Evolutionary conservation across 2,797 vertebrate genomes (phyloP), one percentile per base, ranked within the genome.

Genomic region (Picus viridis): DNA sequence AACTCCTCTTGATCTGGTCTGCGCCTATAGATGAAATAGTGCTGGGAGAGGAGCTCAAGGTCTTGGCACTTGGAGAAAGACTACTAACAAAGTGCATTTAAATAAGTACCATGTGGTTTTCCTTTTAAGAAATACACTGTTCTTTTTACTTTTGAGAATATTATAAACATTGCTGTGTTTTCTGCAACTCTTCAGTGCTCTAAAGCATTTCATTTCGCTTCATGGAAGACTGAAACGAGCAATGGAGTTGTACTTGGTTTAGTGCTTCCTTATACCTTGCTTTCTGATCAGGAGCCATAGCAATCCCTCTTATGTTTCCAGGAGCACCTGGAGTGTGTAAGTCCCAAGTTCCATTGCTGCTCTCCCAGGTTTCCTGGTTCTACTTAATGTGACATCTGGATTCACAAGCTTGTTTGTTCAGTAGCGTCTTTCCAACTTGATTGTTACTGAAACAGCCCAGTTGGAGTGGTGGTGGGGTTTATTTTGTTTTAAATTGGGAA

Each of bases 321-420:
- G 2, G 0, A 61, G n/a, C 12, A 34, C 8, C 16, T 10, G 1
- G 1, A 14, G 20, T n/a, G 10, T 22, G 5, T 73, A 56, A 67
- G 16, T 27, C 87, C 22, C 30, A 68, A 67, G 67, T 63, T 61
- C 47, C 49, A 0, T 27, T 83, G n/a, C 24, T 73, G 2, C 3
- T 90, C 29, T 7, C 9, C 81, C 23, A 10, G 6, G 7, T 70
- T 83, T 78, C 91, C 32, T 56, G 69, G 11, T 11, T 82, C 34
- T 82, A 2, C 29, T 64, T 1, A 0, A 2, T 65, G 16, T 41
- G 34, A 30, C 6, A 20, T 41, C 18, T 54, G 53, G 24, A 45
- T 82, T 76, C 6, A 7, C 18, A 30, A 88, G 39, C 47, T 63
- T 65, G 7, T 78, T 72, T 27, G 15, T 64, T 72, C 34, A 64